A percentile compares a stretch with the other conserved stretches of the same genome.
These are phyloP conservation scores for Watsonalla binaria DNA, from an alignment of 2,888 invertebrate genomes.

Conservation along the genomic window DNA sequence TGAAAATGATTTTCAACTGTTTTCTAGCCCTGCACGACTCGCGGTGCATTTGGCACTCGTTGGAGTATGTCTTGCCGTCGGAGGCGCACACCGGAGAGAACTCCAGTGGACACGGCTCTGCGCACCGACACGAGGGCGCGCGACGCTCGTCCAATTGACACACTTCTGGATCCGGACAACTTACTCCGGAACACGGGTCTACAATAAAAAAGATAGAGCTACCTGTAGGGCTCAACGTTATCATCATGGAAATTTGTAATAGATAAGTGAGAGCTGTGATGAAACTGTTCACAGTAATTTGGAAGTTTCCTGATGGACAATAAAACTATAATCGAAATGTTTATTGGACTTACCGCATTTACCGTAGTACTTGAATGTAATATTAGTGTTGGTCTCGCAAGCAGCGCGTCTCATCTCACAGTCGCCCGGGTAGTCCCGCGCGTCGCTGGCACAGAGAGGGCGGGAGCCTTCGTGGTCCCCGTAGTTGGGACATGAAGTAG, in stretches of 20 bases:
- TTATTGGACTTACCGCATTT: constrained; percentile 86
- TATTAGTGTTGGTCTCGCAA: constrained; percentile 85
- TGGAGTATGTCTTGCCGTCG: constrained; percentile 89
- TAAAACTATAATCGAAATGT: not conserved
- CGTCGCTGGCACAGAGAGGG: constrained; percentile 91
- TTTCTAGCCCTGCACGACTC: constrained; percentile 88
- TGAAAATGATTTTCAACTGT: constrained; percentile 86
- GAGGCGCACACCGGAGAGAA: constrained; percentile 89
- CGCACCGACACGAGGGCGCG: constrained; percentile 89
- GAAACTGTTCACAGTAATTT: no score
- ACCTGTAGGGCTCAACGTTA: no score
- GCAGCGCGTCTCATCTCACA: constrained; percentile 90
- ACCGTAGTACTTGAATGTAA: constrained; percentile 89
- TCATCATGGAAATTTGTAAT: no score
- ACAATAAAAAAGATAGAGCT: constrained; percentile 11
- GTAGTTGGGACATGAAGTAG: constrained; percentile 87
- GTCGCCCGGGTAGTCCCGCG: constrained; percentile 89
- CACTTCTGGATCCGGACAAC: constrained; percentile 89
- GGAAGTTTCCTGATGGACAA: no score
- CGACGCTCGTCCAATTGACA: constrained; percentile 90
- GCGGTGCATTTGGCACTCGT: constrained; percentile 89
- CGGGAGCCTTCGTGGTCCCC: constrained; percentile 89
- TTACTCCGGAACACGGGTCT: constrained; percentile 91
- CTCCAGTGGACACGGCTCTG: constrained; percentile 87
- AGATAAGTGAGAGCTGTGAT: no score